Evolutionary conservation across 2,113 vertebrate genomes (phyloP), one percentile per base, ranked within the genome.

Genomic region (Leucopsar rothschildi): DNA sequence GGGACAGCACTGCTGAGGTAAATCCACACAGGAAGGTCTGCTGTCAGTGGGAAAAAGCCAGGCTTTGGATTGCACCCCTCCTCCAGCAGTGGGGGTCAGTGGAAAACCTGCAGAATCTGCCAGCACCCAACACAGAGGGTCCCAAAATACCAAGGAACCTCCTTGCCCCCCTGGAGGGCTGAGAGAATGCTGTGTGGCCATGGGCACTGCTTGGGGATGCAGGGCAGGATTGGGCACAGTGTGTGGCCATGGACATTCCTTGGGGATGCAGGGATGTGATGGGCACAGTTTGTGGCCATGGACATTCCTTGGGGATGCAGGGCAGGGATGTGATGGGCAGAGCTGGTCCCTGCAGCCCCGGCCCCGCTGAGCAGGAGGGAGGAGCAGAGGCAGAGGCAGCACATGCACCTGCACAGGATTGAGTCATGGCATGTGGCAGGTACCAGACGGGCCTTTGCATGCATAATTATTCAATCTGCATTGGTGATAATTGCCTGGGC

Each of bases 381-480:
- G 37, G 24, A 63, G 75, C 47, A 49, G 40, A 2, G 20, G 52
- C 52, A 8, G 56, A 68, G 69, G 89, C 84, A 80, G 86, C 8
- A 2, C 70, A 2, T 68, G 80, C 96, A 95, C 96, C 95, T 96
- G 93, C 93, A 33, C 86, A 15, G 31, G 90, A 59, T 39, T 49
- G 91, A 95, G 87, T 44, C 93, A 91, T 22, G 25, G 86, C 86
- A 1, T 25, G 78, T 87, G 96, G 92, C 93, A 95, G 95, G 93
- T 92, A 95, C 73, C 96, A 92, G 93, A 84, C 91, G 37, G 89
- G 83, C 53, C 87, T 49, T 56, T 4, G 39, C 91, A 79, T 42
- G 93, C 63, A 8, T 60, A 69, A 91, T 92, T 76, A 75, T 86
- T 52, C 95, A 82, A 49, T 89, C 89, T 95, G 65, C 78, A n/a